Conservation (phyloP, 2,113 vertebrate species). For the Coreoperca whiteheadi region DNA sequence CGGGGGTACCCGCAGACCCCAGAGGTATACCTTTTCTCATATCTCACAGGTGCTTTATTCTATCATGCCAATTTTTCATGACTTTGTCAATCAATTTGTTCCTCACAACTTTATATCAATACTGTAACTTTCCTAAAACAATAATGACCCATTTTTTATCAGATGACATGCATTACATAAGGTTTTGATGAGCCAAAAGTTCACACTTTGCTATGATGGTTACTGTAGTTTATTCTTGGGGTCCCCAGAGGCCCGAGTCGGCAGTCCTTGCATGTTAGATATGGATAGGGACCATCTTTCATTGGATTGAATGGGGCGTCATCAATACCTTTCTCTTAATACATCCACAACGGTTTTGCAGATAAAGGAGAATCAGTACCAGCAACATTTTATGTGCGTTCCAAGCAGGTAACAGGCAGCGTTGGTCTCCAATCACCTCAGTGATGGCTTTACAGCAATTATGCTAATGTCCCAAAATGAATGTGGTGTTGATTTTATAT, state of each 20-base stretch:
- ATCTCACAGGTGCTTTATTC: not conserved
- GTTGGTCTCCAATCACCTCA: slow-evolving; percentile 14
- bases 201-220: not conserved
- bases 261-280: not conserved
- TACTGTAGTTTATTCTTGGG: not conserved
- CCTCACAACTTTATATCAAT: not conserved
- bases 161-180: not conserved
- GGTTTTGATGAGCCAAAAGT: not conserved
- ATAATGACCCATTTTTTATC: no score
- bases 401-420: slow-evolving; percentile 11
- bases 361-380: not conserved
- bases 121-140: not conserved
- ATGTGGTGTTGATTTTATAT: not conserved
- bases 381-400: not conserved
- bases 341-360: not conserved
- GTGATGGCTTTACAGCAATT: not conserved
- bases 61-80: not conserved
- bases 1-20: no score
- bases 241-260: no score
- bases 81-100: no score
- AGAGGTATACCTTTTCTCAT: not conserved
- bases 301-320: not conserved
- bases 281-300: not conserved
- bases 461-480: not conserved
- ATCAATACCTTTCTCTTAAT: not conserved